Conservation (phyloP, 2,797 vertebrate genomes). For the Sebastes iracundus region DNA sequence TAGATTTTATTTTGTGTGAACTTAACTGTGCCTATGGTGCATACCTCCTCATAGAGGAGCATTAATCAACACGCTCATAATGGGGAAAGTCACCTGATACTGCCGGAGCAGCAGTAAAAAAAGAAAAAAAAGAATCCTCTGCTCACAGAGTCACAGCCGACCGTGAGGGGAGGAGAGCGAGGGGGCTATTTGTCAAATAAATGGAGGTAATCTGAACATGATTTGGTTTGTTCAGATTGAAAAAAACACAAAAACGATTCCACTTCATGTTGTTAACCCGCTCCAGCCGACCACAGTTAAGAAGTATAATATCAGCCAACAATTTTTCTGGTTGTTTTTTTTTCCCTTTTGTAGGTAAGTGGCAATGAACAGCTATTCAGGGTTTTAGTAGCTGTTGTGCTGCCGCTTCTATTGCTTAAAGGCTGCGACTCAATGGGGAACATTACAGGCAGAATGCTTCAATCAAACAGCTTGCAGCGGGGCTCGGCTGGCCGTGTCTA, state of each 20-base stretch:
- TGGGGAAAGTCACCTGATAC: conserved; percentile 55
- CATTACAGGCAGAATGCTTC: conserved; percentile 69
- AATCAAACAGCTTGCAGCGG: conserved; percentile 72
- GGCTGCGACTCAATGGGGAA: conserved; percentile 63
- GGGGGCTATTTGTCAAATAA: conserved; percentile 58
- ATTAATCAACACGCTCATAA: conserved; percentile 79
- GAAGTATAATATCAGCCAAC: conserved; percentile 22
- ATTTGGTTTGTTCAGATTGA: conserved; percentile 46
- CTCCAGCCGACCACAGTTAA: conserved; percentile 8
- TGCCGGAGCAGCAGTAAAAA: conserved; percentile 46
- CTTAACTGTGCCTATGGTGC: not conserved
- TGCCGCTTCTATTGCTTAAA: conserved; percentile 53
- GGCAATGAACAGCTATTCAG: conserved; percentile 51
- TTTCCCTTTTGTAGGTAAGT: conserved; percentile 31
- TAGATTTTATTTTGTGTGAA: too few species aligned
- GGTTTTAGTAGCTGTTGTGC: conserved; percentile 44
- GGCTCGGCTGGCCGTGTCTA: conserved; percentile 60
- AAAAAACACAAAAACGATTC: conserved; percentile 8
- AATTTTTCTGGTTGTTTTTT: conserved; percentile 35
- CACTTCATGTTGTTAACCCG: conserved; percentile 24
- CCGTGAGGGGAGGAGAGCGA: conserved; percentile 3
- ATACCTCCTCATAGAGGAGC: conserved; percentile 64
- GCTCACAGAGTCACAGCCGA: conserved; percentile 39
- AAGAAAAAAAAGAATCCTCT: conserved; percentile 4
- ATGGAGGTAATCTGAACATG: conserved; percentile 49